Base-by-base conservation (phyloP, 2,888 invertebrate genomes). In the Toxonevra muliebris region DNA sequence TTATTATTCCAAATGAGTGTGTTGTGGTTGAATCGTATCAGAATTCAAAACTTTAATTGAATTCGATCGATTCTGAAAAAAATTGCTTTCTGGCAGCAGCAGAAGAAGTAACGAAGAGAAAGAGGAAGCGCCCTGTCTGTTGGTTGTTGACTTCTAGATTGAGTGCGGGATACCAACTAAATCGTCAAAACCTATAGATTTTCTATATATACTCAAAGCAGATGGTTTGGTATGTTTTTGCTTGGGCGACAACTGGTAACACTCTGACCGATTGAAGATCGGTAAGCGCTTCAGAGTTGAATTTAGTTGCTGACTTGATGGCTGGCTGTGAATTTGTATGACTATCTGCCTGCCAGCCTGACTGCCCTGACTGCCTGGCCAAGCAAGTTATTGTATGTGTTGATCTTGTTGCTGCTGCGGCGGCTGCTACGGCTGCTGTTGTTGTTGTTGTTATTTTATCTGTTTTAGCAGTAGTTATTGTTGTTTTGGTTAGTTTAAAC, bases 111-210 rank as follows among this genome's bases (percentile, higher is more conserved):
- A 45, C 52, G 60, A 68, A 71, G 69, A 69, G 61, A 60, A 73
- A 66, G 69, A 72, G 68, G 70, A 62, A 58, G 61, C 59, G 65
- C 71, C 64, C 68, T 70, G 66, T 72, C 73, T 74, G 79, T 79
- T 80, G 82, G 79, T 77, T 78, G 30, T 7, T 75, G 76, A 81
- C 82, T 83, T 82, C 82, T 82, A 79, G 81, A 79, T 81, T 80
- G 82, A 83, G 80, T 82, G 82, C 81, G 83, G 82, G 82, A 79
- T 83, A 83, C 83, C 83, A 83, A 83, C 83, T 83, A 83, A 83
- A 79, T 80, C 78, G 81, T 79, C 80, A 77, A 82, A 83, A 81
- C 82, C 77, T 80, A 77, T 77, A 79, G 80, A 83, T 83, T 83
- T 83, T 82, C 83, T 83, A 83, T 83, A 83, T 83, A 83, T 83